Evolutionary conservation across 2,888 invertebrate species (phyloP).

Genomic region (Drepana falcataria): DNA sequence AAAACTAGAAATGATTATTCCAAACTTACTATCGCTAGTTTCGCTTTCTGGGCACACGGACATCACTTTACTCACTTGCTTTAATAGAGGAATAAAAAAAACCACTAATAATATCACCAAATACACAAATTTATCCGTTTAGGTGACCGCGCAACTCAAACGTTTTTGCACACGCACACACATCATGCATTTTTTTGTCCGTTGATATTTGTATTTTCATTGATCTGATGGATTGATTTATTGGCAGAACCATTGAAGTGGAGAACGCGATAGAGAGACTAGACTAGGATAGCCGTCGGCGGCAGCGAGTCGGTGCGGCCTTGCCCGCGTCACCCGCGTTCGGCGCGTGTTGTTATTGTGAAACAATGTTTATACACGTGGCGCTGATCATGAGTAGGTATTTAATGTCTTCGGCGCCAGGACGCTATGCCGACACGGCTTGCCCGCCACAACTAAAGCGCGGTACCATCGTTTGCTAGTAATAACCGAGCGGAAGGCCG

Average conservation of each 20-base stretch:
- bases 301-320: constrained; percentile 32
- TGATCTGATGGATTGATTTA: constrained; percentile 29
- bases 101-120: constrained; percentile 25
- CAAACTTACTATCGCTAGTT: constrained; percentile 45
- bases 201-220: constrained; percentile 24
- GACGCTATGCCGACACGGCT: constrained; percentile 58
- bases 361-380: constrained; percentile 77
- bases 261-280: constrained; percentile 24
- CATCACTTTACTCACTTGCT: constrained; percentile 36
- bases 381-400: constrained; percentile 54
- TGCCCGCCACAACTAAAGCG: constrained; percentile 67
- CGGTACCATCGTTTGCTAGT: constrained; percentile 53
- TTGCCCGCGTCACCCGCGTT: constrained; percentile 63
- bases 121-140: constrained; percentile 27
- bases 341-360: constrained; percentile 73
- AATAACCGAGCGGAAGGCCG: constrained; percentile 66
- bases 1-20: constrained; percentile 25
- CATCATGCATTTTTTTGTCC: constrained; percentile 36
- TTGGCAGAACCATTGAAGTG: constrained; percentile 37
- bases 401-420: constrained; percentile 57
- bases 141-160: constrained; percentile 31
- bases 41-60: constrained; percentile 35
- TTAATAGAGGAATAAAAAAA: constrained; percentile 29
- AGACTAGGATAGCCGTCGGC: constrained; percentile 25
- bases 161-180: constrained; percentile 32